Evolutionary conservation across 2,113 vertebrate genomes (phyloP).

Genomic region (Labeo catla): DNA sequence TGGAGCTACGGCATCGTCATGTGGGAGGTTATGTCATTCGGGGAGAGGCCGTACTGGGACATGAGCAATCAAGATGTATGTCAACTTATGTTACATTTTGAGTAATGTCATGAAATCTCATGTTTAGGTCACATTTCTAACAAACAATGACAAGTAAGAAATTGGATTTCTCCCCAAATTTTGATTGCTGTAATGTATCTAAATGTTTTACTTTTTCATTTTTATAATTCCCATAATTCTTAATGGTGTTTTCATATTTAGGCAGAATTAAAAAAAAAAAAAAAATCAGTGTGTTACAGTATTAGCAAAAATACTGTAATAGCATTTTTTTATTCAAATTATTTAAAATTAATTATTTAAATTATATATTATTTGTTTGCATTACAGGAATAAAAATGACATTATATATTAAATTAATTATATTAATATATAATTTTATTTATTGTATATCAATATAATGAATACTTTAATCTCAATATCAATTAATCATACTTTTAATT

Average conservation of each 20-base stretch:
- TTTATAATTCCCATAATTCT: no score
- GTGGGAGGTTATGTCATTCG: slow-evolving; percentile 84
- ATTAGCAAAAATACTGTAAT: not conserved
- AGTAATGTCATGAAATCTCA: not conserved
- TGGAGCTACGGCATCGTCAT: slow-evolving; percentile 84
- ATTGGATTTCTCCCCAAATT: not conserved
- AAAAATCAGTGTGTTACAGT: not conserved
- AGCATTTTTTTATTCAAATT: no score
- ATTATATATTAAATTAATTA: not conserved
- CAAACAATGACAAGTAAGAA: not conserved
- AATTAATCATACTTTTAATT: not conserved
- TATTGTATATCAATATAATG: not conserved
- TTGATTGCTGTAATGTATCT: no score
- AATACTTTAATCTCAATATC: not conserved
- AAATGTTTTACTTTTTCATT: no score
- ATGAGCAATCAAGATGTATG: slow-evolving; percentile 84
- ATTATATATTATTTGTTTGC: no score
- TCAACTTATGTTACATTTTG: slow-evolving; percentile 19
- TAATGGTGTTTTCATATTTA: no score
- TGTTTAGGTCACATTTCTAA: not conserved
- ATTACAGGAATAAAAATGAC: not conserved
- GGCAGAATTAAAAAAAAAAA: not conserved
- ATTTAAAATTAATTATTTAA: no score
- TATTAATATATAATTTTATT: not conserved
- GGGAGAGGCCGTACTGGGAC: slow-evolving; percentile 82